Evolutionary conservation across 2,797 vertebrate species (phyloP).

Genomic region (Hippoglossus hippoglossus): DNA sequence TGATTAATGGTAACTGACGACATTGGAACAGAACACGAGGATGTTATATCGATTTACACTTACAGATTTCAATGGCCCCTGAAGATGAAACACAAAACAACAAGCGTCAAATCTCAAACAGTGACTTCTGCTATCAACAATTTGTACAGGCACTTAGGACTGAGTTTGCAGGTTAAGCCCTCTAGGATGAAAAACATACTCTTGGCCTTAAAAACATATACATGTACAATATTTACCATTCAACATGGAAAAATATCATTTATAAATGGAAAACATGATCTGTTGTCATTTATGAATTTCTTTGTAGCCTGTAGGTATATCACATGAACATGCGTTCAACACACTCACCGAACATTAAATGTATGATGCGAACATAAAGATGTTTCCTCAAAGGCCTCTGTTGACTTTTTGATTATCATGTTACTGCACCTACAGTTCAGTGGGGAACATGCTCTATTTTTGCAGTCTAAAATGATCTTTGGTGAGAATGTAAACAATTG

Average conservation of each 20-base stretch:
- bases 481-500: constrained; percentile 76
- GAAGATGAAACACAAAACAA: constrained; percentile 25
- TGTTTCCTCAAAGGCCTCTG: constrained; percentile 3
- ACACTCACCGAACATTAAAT: constrained; percentile 5
- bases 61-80: constrained; percentile 18
- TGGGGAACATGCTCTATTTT: constrained; percentile 21
- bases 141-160: constrained; percentile 47
- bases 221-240: constrained; percentile 31
- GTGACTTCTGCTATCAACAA: constrained; percentile 12
- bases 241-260: constrained; percentile 37
- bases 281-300: constrained; percentile 11
- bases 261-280: constrained; percentile 6
- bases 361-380: constrained; percentile 8
- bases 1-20: constrained; percentile 7
- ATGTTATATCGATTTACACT: constrained; percentile 25
- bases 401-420: constrained; percentile 13
- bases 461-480: constrained; percentile 70
- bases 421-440: constrained; percentile 18
- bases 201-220: constrained; percentile 18
- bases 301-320: constrained; percentile 33
- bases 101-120: constrained; percentile 6
- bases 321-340: constrained; percentile 19
- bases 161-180: constrained; percentile 25
- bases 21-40: constrained; percentile 3
- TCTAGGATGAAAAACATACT: constrained; percentile 6